phyloP scores from a whole-genome alignment of 2,113 vertebrate genomes.

The Tachysurus fulvidraco region DNA sequence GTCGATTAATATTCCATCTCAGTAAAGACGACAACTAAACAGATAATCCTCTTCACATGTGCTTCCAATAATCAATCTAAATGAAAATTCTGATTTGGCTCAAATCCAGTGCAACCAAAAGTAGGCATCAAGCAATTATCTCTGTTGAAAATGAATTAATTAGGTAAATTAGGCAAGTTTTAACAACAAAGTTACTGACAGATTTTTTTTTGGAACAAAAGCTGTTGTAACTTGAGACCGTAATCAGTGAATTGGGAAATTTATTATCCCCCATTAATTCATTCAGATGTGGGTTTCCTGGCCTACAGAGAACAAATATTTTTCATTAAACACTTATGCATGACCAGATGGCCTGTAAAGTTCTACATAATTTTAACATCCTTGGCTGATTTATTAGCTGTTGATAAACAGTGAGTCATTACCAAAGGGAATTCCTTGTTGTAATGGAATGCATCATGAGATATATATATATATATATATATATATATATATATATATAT shows the following conservation, averaged over 20 bases:
- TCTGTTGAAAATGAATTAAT: background rate
- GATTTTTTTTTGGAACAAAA: background rate
- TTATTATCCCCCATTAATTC: slow-evolving; percentile 17
- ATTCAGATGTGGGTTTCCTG: background rate
- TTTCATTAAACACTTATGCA: slow-evolving; percentile 14
- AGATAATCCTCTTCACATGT: background rate
- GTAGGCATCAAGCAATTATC: background rate
- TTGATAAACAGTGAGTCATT: slow-evolving; percentile 15
- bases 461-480: background rate
- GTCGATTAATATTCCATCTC: background rate
- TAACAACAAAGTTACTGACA: slow-evolving; percentile 17
- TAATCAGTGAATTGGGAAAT: background rate
- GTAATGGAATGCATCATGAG: slow-evolving; percentile 21
- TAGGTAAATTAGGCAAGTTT: slow-evolving; percentile 2
- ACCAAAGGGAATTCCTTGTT: slow-evolving; percentile 11
- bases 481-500: too few species aligned
- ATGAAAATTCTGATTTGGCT: background rate
- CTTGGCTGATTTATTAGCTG: slow-evolving; percentile 13
- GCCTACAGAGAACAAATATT: slow-evolving; percentile 1
- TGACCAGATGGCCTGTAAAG: slow-evolving; percentile 36
- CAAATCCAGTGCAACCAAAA: background rate
- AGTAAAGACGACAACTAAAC: background rate
- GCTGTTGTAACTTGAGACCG: background rate
- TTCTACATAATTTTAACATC: slow-evolving; percentile 16
- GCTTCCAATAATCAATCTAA: background rate